Evolutionary conservation across 2,113 vertebrate genomes (phyloP).

Genomic region (Pyrgilauda ruficollis): DNA sequence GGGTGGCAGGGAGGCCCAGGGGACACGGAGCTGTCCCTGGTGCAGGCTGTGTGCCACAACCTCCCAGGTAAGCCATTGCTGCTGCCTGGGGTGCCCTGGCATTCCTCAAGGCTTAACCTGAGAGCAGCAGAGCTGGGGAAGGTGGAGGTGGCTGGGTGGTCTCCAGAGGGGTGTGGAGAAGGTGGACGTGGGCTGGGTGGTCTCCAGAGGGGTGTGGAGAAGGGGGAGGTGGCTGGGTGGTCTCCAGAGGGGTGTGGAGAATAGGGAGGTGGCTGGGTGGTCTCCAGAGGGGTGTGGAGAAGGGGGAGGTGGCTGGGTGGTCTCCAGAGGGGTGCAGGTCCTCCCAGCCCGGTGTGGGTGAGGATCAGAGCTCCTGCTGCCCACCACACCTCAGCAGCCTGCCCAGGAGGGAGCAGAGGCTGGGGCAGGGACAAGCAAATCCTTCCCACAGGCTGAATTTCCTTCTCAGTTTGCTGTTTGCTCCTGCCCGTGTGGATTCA

Average conservation of each 20-base stretch:
- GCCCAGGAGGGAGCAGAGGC: not conserved
- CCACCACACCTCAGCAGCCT: not conserved
- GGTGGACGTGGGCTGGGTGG: fast-evolving
- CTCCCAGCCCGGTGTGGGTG: not conserved
- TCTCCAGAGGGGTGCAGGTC: not conserved
- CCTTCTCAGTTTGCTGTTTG: not conserved
- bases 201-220: not conserved
- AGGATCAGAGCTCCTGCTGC: not conserved
- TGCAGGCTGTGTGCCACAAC: not conserved
- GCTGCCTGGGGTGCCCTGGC: not conserved
- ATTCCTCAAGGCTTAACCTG: not conserved
- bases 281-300: not conserved
- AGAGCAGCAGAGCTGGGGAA: not conserved
- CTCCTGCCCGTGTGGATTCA: not conserved
- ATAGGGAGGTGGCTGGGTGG: not conserved
- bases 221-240: not conserved
- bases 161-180: not conserved
- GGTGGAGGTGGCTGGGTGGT: not conserved
- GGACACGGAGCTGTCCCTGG: not conserved
- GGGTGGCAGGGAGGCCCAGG: not conserved
- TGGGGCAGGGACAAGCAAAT: not conserved
- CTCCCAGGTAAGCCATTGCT: not conserved
- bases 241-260: not conserved
- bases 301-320: not conserved
- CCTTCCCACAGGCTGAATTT: not conserved